Base-by-base conservation (phyloP, 2,113 vertebrate species). In the Anarhynchus alexandrinus region DNA sequence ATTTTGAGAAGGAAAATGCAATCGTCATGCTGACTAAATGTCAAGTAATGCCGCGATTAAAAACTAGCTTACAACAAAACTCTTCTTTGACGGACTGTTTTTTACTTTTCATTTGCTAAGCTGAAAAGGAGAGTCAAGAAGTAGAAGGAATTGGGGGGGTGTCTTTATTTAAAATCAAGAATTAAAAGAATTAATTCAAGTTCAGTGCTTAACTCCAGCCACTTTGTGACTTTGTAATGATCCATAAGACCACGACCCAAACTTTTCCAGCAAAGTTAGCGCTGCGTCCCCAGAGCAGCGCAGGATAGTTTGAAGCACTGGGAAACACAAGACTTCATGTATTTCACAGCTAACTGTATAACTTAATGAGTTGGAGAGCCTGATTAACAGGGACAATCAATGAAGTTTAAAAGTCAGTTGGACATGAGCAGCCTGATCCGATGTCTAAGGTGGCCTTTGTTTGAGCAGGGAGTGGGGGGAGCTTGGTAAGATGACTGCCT, bases 1-100 rank as follows among this genome's bases (percentile, higher is more conserved):
- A 61, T 67, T 96, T 90, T 87, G 90, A 84, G 70, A 96, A 86
- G 76, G 66, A 94, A 93, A 90, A 79, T 77, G 84, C 86, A 89
- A 95, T 89, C 2, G 0, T 93, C 70, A 13, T 80, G 74, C 58
- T 87, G 84, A 90, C 84, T 86, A 66, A 95, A 82, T 86, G 65
- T 78, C 82, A 84, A 90, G 65, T 82, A 94, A 82, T 3, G 25
- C 71, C 10, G 1, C 90, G 80, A 94, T 94, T 97, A 95, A 94
- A 96, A 94, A 69, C 59, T 80, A 93, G 86, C 57, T 95, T 95
- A 42, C 57, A 86, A 81, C 34, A 74, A 67, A 84, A 67, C 64
- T 77, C 29, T 87, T 82, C 70, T 65, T 92, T 84, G 86, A 76
- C 10, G 6, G 74, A 69, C 62, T 90, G 82, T 21, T 95, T 86